A percentile compares a stretch with the other conserved stretches of the same genome.
Evolutionary conservation across 2,888 invertebrate genomes (phyloP).

Genomic region (Macrosiphum euphorbiae): DNA sequence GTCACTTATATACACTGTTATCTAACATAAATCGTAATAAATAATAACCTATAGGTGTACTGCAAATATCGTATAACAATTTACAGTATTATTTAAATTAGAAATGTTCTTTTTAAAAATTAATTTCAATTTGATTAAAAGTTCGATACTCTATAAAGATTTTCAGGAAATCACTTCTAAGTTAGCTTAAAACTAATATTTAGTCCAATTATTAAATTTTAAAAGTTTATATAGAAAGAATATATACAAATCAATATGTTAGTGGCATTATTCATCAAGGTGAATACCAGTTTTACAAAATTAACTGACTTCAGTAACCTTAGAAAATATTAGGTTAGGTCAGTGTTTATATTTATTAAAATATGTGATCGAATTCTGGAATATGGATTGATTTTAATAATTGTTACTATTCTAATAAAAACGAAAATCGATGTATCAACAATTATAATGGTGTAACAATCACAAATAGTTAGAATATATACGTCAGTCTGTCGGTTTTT

Average conservation of each 20-base stretch:
- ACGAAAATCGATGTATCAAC: neutral
- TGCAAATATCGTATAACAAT: neutral
- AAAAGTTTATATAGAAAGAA: neutral
- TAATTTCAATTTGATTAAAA: neutral
- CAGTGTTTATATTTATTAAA: neutral
- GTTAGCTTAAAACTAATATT: neutral
- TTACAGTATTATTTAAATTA: neutral
- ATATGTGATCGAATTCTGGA: neutral
- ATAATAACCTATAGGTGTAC: neutral
- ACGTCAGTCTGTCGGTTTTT: neutral
- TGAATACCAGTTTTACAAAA: neutral
- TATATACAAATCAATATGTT: neutral
- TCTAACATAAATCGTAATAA: neutral
- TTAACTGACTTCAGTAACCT: neutral
- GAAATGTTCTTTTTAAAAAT: neutral
- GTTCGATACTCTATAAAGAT: neutral
- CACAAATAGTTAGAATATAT: neutral
- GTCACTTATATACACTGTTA: neutral
- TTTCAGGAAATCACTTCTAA: neutral
- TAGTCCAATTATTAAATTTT: neutral
- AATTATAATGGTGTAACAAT: neutral
- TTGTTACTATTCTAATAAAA: neutral
- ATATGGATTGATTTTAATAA: neutral
- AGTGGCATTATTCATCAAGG: neutral
- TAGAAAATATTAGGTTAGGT: constrained; percentile 14